Evolutionary conservation across 1,140 invertebrate species (phyloP), one percentile per base, ranked within the genome.

Genomic region (Drosophila sulfurigaster): DNA sequence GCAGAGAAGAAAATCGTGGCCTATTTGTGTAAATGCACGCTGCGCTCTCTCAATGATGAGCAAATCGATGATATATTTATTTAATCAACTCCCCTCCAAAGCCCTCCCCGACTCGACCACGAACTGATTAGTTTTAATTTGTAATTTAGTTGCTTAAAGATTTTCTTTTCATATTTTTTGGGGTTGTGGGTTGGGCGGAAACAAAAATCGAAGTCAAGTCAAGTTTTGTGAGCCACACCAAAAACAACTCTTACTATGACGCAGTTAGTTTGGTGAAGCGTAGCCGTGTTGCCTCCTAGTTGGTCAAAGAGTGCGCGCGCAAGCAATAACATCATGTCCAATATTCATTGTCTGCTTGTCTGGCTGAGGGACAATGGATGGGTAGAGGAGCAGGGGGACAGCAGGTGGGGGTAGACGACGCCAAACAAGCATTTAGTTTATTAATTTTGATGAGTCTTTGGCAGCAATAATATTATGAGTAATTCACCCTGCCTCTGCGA

Each of bases 341-440:
- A 89, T 87, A 80, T 57, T 60, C 76, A 77, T 72, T 79, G 82
- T 88, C 77, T 88, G 69, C 48, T 72, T 69, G 60, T 16, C 30
- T 35, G 43, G 48, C 13, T 16, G 46, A 11, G 8, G 16, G 20
- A 25, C 0, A 16, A 28, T 25, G 51, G 51, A 48, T 10, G 2
- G 15, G 15, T 16, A 45, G 10, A 10, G 15, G 54, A 15, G 20
- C 3, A 25, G 20, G 20, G 38, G 58, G 48, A 16, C 20, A 7
- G 41, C 25, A 25, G 45, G 28, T 2, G 75, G 54, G 58, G 48
- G 10, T 13, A 49, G 30, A 49, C 58, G 7, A 80, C 80, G 80
- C 83, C 81, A 89, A 86, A 83, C 80, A 87, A 87, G 80, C 80
- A 87, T 88, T 88, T 89, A 87, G 83, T 89, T 89, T 87, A 87